Evolutionary conservation across 2,888 invertebrate species (phyloP).

Genomic region (Drosophila koepferae): DNA sequence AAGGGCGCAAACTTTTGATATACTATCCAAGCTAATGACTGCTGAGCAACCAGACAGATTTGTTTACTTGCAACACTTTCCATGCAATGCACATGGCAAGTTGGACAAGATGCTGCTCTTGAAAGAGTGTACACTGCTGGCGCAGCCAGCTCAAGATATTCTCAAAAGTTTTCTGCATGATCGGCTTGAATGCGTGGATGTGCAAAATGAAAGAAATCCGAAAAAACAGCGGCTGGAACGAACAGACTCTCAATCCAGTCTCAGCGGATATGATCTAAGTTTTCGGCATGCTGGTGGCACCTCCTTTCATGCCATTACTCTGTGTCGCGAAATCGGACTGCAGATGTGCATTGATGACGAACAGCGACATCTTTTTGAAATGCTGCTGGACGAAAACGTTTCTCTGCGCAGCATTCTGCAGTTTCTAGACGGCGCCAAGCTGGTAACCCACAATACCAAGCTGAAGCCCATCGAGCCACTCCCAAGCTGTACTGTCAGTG

Average conservation of each 20-base stretch:
- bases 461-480: slow-evolving; percentile 51
- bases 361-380: slow-evolving; percentile 71
- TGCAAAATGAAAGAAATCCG: not conserved
- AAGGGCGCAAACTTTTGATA: slow-evolving; percentile 59
- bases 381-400: slow-evolving; percentile 69
- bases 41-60: slow-evolving; percentile 89
- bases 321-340: slow-evolving; percentile 74
- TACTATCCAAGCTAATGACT: slow-evolving; percentile 53
- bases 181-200: slow-evolving; percentile 59
- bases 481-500: not conserved
- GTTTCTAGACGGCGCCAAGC: slow-evolving; percentile 59
- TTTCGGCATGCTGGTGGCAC: slow-evolving; percentile 79
- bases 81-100: slow-evolving; percentile 91
- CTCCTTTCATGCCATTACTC: slow-evolving; percentile 81
- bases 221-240: slow-evolving; percentile 49
- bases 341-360: slow-evolving; percentile 63
- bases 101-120: slow-evolving; percentile 78
- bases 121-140: slow-evolving; percentile 56
- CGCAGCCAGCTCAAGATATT: slow-evolving; percentile 81
- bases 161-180: slow-evolving; percentile 86
- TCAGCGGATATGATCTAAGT: slow-evolving; percentile 44
- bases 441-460: slow-evolving; percentile 59
- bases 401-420: slow-evolving; percentile 56
- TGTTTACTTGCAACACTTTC: slow-evolving; percentile 86
- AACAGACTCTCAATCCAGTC: not conserved